Percentiles rank a stretch among this genome's conserved stretches.
Conservation (phyloP, 2,797 vertebrate species). For the Parauchenoglanis punctatus region DNA sequence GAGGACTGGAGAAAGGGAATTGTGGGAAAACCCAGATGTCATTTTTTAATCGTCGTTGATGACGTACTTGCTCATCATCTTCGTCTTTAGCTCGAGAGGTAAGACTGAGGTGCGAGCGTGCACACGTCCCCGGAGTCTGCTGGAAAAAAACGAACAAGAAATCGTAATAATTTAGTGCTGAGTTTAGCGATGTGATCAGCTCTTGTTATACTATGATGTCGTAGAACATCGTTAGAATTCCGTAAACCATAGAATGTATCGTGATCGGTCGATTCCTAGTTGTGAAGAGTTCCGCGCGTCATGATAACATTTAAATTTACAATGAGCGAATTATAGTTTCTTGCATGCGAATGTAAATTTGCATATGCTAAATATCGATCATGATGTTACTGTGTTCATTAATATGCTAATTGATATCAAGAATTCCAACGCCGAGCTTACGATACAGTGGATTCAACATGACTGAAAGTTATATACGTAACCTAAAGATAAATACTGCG, state of each 20-base stretch:
- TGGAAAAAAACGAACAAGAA: slow-evolving; percentile 78
- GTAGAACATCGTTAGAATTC: background rate
- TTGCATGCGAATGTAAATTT: background rate
- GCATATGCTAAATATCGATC: background rate
- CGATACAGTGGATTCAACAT: background rate
- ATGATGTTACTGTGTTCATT: background rate
- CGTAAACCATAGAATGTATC: background rate
- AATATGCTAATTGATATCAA: background rate
- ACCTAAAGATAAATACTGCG: background rate
- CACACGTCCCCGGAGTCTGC: slow-evolving; percentile 83
- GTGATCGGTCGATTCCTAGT: background rate
- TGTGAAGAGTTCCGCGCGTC: background rate
- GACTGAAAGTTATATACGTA: background rate
- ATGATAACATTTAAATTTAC: too few relatives aligned
- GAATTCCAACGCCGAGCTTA: background rate
- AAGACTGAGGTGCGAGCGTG: slow-evolving; percentile 82
- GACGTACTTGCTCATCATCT: slow-evolving; percentile 79
- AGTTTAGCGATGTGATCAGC: background rate
- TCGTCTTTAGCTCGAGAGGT: slow-evolving; percentile 79
- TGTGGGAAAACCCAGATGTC: background rate
- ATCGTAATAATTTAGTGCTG: background rate
- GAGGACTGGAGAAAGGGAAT: background rate
- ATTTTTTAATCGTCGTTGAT: background rate
- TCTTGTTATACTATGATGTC: background rate
- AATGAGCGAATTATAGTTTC: background rate